Evolutionary conservation across 2,113 vertebrate species (phyloP), one percentile per base, ranked within the genome.

Genomic region (Porphyrio hochstetteri): DNA sequence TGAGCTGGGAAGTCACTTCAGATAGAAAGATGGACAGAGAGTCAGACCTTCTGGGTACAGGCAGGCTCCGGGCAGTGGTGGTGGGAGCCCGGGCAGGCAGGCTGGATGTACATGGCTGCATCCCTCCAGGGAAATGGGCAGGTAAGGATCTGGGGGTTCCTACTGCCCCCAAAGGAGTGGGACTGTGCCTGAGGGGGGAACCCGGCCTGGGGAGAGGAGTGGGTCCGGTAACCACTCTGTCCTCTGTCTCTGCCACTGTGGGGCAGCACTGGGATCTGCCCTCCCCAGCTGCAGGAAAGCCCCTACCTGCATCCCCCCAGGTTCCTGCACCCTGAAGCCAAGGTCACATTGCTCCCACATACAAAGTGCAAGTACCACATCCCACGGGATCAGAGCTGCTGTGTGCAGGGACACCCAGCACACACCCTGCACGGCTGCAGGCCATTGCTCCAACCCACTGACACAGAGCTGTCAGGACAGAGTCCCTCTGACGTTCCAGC

Each of bases 361-460:
- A 27, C 20, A 2, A 50, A 57, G 8, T 6, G 13, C 17, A 46
- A 13, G 38, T n/a, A 16, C 52, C 16, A 3, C 53, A 33, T 15
- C 5, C 10, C 5, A 0, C 0, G 2, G 44, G 40, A 7, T 5
- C 44, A 27, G 64, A 79, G 60, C 56, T 74, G 60, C 53, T 44
- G 38, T 10, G 13, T 20, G 36, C 56, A 63, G 55, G 56, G 67
- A 48, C 1, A 5, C 17, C 21, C 44, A 25, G 48, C 1, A 2
- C 5, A 10, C 0, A 0, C 5, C 40, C 24, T 31, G 21, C 2
- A 1, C n/a, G 35, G 36, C 15, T 16, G 21, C 23, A 7, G 16
- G 8, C 15, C 11, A 42, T 71, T 17, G 23, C 36, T 61, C 76
- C 14, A 38, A 8, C 3, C 16, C 71, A 6, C 55, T 5, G 16